Base-by-base conservation (phyloP, 1,140 invertebrate genomes). In the Eciton burchellii region DNA sequence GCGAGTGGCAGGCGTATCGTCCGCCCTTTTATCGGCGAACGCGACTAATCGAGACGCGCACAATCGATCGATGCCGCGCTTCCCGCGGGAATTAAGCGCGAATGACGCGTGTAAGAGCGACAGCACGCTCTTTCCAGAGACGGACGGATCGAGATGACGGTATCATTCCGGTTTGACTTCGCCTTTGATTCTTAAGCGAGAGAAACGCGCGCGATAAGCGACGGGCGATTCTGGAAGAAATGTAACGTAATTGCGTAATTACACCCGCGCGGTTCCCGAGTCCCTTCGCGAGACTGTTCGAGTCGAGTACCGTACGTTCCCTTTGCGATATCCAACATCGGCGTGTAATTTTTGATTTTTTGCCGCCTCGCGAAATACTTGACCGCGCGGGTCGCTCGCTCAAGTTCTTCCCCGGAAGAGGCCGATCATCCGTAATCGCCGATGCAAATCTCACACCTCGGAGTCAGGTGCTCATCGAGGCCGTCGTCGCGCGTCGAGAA, bases 381-480 rank as follows among this genome's bases (percentile, higher is more conserved):
- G 74, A 70, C 63, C 60, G 59, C 24, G 14, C 47, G 49, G 35
- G 35, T 79, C 35, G 74, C 16, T 52, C 26, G 60, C n/a, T 24
- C 14, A 21, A 79, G 63, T 85, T 87, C n/a, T n/a, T 86, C 86
- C 86, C 90, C 89, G 88, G 89, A 91, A 91, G 89, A 89, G 82
- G 21, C 79, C 77, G 83, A 83, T 87, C 85, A 89, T 89, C 83
- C 82, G 74, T 90, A 89, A 91, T 91, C 89, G 82, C 65, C 84
- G 83, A 89, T 90, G 83, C 82, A 89, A 90, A 91, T 91, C 88
- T 89, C 76, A 81, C 84, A 89, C 88, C 79, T 89, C 54, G 49
- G 45, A n/a, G 85, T 52, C 71, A 57, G 86, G 66, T 41, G 71
- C 35, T 6, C 45, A 62, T 52, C 62, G 71, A 73, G 77, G 85